Evolutionary conservation across 2,888 invertebrate species (phyloP), one percentile per base, ranked within the genome.

Genomic region (Sinhomidia bicolor): DNA sequence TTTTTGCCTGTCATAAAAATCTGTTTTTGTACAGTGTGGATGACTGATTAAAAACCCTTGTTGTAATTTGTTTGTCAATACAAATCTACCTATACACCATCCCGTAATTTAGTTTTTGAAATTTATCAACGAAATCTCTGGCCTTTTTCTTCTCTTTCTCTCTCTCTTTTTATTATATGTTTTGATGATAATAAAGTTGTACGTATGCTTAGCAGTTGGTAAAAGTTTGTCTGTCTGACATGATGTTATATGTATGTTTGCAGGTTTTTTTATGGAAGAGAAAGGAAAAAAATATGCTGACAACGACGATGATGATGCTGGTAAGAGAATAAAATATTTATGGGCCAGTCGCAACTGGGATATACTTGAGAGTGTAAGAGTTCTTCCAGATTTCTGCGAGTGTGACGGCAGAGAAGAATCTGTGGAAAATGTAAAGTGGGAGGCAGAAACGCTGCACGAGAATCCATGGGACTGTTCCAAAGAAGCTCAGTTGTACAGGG

Each of bases 301-400:
- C n/a, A n/a, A n/a, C n/a, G n/a, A n/a, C n/a, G n/a, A n/a, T 78
- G 76, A 76, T 47, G 29, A 68, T 14, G 71, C 20, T 44, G 44
- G 44, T 14, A 47, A 26, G 29, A 44, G 9, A 47, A 47, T 74
- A 74, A 44, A 80, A 20, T 81, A 78, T 88, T 91, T 92, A 92
- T 29, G 92, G 92, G 57, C 92, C 92, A 68, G 91, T 91, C 20
- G 92, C 91, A 76, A 92, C 92, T n/a, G 92, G 92, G 90, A 92
- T 91, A 89, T 92, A 92, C 88, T 92, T 92, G 74, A 92, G 89
- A 60, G 92, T 97, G 95, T 98, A 98, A 94, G 97, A 97, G 92
- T 97, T 98, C 95, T 98, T 98, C 98, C 98, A 98, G 92, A 98
- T 97, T 94, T 98, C 98, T 91, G 98, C 98, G 92, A 98, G 95